phyloP scores from a whole-genome alignment of 1,140 invertebrate genomes.

The Nomia melanderi region DNA sequence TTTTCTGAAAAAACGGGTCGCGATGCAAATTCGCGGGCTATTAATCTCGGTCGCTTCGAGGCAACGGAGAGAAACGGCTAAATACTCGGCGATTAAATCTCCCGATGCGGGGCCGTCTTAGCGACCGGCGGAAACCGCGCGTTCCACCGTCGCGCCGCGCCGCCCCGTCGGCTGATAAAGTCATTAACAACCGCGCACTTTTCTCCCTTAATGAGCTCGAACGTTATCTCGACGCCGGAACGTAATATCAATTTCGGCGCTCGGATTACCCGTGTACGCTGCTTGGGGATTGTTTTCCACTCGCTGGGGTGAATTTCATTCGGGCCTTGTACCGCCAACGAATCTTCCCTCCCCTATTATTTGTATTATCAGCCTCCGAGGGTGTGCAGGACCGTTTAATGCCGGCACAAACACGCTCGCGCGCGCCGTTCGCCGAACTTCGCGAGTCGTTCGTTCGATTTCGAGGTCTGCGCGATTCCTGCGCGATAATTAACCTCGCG shows the following conservation, averaged over 20 bases:
- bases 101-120: constrained; percentile 48
- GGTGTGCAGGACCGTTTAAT: too few relatives aligned
- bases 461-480: too few relatives aligned
- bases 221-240: constrained; percentile 33
- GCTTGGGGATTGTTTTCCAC: neutral
- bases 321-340: neutral
- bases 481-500: too few relatives aligned
- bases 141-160: too few relatives aligned
- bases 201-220: constrained; percentile 57
- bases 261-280: constrained; percentile 28
- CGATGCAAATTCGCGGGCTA: constrained; percentile 45
- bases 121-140: constrained; percentile 49
- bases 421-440: too few relatives aligned
- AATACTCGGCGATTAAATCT: constrained; percentile 62
- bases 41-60: constrained; percentile 37
- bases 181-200: constrained; percentile 61
- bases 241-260: constrained; percentile 38
- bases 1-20: constrained; percentile 49
- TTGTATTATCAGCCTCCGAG: neutral
- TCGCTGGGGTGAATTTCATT: neutral
- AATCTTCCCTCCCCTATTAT: constrained; percentile 5
- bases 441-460: too few relatives aligned
- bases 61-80: constrained; percentile 31
- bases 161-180: constrained; percentile 50
- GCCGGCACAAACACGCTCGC: too few relatives aligned